Percentiles rank a stretch among this genome's conserved stretches.
Conservation (phyloP, 2,888 invertebrate species). For the Melinaea menophilus region DNA sequence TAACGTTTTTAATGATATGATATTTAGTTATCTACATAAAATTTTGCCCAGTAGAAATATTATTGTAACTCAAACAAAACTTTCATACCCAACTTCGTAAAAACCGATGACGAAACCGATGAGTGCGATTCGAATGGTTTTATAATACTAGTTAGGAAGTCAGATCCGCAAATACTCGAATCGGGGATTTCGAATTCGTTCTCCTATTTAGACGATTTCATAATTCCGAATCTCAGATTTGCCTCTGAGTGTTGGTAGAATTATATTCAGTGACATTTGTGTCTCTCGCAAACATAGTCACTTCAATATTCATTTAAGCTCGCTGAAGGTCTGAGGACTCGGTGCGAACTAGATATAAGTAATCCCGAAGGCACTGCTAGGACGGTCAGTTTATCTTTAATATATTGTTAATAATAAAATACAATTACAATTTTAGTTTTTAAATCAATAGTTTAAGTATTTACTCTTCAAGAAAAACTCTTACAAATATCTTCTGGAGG, state of each 20-base stretch:
- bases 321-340: not conserved
- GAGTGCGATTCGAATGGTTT: not conserved
- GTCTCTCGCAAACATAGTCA: constrained; percentile 1
- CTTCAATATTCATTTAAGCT: constrained; percentile 6
- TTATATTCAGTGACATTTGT: not conserved
- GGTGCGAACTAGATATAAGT: not conserved
- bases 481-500: not conserved
- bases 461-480: not conserved
- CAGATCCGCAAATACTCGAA: not conserved
- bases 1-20: not conserved
- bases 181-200: not conserved
- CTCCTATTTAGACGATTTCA: constrained; percentile 2
- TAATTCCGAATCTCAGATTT: constrained; percentile 3
- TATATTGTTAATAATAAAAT: no score
- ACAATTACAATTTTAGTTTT: no score
- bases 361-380: not conserved
- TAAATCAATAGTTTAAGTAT: no score
- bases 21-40: no score
- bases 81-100: not conserved
- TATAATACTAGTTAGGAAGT: constrained; percentile 6
- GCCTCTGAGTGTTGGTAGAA: constrained; percentile 1
- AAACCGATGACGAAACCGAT: not conserved
- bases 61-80: not conserved
- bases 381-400: not conserved
- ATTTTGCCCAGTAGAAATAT: no score